These are phyloP conservation scores for Teinopalpus imperialis DNA, from an alignment of 2,888 invertebrate species.

Conservation along the genomic window DNA sequence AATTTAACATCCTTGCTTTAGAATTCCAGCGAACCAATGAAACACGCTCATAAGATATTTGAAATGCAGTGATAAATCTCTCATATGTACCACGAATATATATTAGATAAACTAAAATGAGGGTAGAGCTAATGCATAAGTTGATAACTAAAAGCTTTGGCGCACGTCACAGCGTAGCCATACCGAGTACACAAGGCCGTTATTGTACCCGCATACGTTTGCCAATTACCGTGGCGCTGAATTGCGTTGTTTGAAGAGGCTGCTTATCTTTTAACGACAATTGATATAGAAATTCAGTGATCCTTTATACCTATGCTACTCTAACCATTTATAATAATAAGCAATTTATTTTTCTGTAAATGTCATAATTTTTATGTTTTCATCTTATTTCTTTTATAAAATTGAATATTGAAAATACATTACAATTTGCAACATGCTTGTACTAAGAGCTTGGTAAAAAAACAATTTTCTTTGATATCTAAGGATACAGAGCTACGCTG, in stretches of 20 bases:
- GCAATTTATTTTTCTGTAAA: too few relatives aligned
- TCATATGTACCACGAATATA: slow-evolving; percentile 39
- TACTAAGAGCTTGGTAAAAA: too few relatives aligned
- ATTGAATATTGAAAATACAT: too few relatives aligned
- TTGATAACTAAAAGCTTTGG: slow-evolving; percentile 66
- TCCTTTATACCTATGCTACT: too few relatives aligned
- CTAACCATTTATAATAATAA: too few relatives aligned
- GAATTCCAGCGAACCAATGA: not conserved
- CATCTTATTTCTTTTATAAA: too few relatives aligned
- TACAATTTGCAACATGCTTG: too few relatives aligned
- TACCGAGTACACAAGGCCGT: slow-evolving; percentile 15
- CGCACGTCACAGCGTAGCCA: slow-evolving; percentile 40
- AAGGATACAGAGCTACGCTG: too few relatives aligned
- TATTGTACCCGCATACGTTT: slow-evolving; percentile 14
- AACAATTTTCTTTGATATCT: too few relatives aligned
- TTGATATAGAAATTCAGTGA: not conserved
- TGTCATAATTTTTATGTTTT: too few relatives aligned
- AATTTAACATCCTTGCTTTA: slow-evolving; percentile 4
- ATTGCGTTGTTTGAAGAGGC: slow-evolving; percentile 17
- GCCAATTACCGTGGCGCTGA: slow-evolving; percentile 16
- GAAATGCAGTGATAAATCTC: slow-evolving; percentile 52
- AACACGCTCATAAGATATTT: slow-evolving; percentile 12
- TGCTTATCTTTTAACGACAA: slow-evolving; percentile 9
- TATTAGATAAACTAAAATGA: slow-evolving; percentile 46
- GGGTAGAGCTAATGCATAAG: slow-evolving; percentile 50